Evolutionary conservation across 2,113 vertebrate genomes (phyloP).

Genomic region (Oenanthe melanoleuca): DNA sequence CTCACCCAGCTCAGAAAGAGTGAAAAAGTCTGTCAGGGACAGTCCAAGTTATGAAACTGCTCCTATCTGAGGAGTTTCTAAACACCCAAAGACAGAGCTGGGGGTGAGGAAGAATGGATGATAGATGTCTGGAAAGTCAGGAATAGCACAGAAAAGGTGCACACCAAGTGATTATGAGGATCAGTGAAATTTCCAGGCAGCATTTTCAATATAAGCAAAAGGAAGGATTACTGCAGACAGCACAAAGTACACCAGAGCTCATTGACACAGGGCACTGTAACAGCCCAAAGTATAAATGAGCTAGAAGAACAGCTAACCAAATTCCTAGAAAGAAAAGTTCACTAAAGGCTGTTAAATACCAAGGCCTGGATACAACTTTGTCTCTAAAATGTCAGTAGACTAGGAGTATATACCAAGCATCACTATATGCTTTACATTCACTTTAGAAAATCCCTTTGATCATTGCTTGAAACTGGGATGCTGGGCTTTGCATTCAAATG

Average conservation of each 20-base stretch:
- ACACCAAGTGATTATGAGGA: neutral
- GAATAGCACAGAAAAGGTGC: neutral
- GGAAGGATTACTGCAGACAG: neutral
- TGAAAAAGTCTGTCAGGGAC: neutral
- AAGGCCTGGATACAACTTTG: neutral
- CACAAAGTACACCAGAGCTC: neutral
- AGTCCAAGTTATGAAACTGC: neutral
- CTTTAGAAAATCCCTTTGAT: neutral
- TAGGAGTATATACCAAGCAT: neutral
- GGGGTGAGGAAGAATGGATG: neutral
- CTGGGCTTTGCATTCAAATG: neutral
- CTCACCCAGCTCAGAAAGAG: neutral
- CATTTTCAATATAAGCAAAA: neutral
- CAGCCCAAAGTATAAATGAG: neutral
- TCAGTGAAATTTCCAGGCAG: neutral
- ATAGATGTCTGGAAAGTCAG: neutral
- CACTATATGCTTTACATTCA: rapidly evolving
- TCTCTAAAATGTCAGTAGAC: neutral
- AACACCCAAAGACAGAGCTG: neutral
- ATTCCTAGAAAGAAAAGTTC: neutral
- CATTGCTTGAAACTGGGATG: neutral
- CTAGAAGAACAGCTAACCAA: neutral
- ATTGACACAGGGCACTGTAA: neutral
- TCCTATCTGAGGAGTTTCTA: neutral
- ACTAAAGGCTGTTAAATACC: neutral